Conservation (phyloP, 1,140 invertebrate species). For the Muscidifurax raptorellus region DNA sequence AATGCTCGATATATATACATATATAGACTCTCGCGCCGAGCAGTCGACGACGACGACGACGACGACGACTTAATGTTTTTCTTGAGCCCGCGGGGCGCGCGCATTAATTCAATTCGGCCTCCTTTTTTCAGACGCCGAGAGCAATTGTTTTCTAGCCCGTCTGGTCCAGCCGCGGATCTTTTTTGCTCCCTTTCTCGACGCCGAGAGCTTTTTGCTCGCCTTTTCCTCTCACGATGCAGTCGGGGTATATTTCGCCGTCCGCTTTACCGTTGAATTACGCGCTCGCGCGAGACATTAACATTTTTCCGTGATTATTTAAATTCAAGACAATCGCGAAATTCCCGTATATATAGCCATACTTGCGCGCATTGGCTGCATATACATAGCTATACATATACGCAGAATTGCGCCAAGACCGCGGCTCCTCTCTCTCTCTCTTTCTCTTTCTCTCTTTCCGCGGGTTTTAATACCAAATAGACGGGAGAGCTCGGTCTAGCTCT, state of each 20-base stretch:
- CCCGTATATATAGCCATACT: not conserved
- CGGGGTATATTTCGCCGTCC: slow-evolving; percentile 56
- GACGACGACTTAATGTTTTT: slow-evolving; percentile 58
- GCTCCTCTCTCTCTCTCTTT: not conserved
- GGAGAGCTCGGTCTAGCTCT: not conserved
- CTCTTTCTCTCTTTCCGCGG: not conserved
- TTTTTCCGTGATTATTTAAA: slow-evolving; percentile 71
- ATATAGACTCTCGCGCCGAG: too few relatives aligned
- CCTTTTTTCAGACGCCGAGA: slow-evolving; percentile 14
- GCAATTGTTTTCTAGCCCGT: slow-evolving; percentile 54
- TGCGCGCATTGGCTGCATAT: not conserved
- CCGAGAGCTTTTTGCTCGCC: slow-evolving; percentile 31
- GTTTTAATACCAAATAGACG: slow-evolving; percentile 20
- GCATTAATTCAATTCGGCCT: slow-evolving; percentile 66
- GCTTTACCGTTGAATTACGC: slow-evolving; percentile 67
- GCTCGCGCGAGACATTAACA: slow-evolving; percentile 62
- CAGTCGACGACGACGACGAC: slow-evolving; percentile 1
- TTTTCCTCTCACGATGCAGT: not conserved
- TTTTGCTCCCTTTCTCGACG: slow-evolving; percentile 2
- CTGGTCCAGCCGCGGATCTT: slow-evolving; percentile 29
- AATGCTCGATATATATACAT: too few relatives aligned
- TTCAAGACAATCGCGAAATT: slow-evolving; percentile 65
- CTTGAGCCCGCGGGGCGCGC: slow-evolving; percentile 35
- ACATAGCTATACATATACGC: slow-evolving; percentile 48
- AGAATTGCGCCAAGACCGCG: not conserved